Percentiles rank a stretch among this genome's conserved stretches.
Conservation (phyloP, 1,140 invertebrate species). For the Drosophila hydei region DNA sequence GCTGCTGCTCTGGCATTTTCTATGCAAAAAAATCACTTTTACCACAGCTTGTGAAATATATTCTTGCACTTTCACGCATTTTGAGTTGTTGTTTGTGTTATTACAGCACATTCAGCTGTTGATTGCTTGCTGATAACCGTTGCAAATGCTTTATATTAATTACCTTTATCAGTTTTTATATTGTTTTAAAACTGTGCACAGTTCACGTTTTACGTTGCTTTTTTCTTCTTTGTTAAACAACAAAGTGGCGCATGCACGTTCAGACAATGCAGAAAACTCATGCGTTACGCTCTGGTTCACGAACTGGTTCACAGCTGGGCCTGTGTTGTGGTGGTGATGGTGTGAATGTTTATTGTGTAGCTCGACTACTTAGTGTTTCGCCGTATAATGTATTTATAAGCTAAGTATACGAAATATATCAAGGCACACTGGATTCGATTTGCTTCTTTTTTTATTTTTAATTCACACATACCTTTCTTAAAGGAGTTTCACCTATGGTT, state of each 20-base stretch:
- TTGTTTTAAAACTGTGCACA: conserved; percentile 45
- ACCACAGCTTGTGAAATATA: conserved; percentile 34
- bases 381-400: neutral
- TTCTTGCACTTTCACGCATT: conserved; percentile 16
- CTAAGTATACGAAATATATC: neutral
- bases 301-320: conserved; percentile 36
- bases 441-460: neutral
- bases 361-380: neutral
- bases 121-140: conserved; percentile 7
- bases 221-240: conserved; percentile 72
- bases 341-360: conserved; percentile 4
- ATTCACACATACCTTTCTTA: neutral
- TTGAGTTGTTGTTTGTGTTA: conserved; percentile 5
- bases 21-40: conserved; percentile 24
- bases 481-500: neutral
- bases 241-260: conserved; percentile 51
- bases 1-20: conserved; percentile 67
- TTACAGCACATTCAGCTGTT: conserved; percentile 2
- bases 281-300: conserved; percentile 31
- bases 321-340: neutral
- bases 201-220: conserved; percentile 66
- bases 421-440: neutral
- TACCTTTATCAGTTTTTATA: conserved; percentile 69
- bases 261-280: conserved; percentile 31
- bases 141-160: conserved; percentile 44